These are phyloP conservation scores for Halcyon malimbica DNA, from an alignment of 2,113 vertebrate genomes.

Conservation along the genomic window DNA sequence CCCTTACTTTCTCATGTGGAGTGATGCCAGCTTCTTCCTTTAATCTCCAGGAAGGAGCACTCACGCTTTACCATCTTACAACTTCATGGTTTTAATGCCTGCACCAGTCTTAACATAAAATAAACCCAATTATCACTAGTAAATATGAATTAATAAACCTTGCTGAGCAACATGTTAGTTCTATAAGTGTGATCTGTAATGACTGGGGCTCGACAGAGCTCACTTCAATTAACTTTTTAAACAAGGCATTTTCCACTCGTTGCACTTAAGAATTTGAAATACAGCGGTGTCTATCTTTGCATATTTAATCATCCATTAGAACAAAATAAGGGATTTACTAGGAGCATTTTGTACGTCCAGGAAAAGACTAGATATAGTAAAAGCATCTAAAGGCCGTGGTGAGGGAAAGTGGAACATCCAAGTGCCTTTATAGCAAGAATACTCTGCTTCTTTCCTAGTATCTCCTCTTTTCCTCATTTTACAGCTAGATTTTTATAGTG, in stretches of 20 bases:
- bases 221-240: conserved; percentile 32
- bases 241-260: conserved; percentile 29
- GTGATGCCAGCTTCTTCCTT: background rate
- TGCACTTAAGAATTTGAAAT: conserved; percentile 25
- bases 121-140: background rate
- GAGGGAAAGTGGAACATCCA: background rate
- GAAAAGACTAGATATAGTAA: background rate
- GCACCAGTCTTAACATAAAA: background rate
- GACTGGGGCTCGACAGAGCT: background rate
- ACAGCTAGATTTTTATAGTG: background rate
- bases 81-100: background rate
- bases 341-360: background rate
- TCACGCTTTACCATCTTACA: background rate
- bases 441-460: background rate
- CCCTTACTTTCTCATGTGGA: background rate
- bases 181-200: background rate
- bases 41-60: background rate
- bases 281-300: background rate
- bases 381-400: background rate
- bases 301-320: conserved; percentile 41
- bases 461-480: background rate
- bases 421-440: background rate
- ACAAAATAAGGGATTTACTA: background rate
- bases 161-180: background rate
- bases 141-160: conserved; percentile 38